These are phyloP conservation scores for Alviniconcha strummeri DNA, from an alignment of 2,888 invertebrate genomes.

Conservation along the genomic window DNA sequence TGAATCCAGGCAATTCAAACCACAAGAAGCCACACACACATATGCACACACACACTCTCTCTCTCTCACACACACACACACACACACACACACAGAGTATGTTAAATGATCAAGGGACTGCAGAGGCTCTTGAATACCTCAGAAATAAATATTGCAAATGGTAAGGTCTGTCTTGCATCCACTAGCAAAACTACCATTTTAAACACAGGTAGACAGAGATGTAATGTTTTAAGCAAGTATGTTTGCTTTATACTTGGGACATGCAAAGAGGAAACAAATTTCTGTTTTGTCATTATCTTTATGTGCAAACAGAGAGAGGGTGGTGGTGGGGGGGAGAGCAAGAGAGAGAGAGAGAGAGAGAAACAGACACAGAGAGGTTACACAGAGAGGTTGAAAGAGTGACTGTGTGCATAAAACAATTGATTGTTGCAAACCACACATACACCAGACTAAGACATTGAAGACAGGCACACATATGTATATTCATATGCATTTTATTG, in stretches of 20 bases:
- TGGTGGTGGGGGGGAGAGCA: no score
- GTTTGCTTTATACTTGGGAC: neutral
- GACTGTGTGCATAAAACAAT: no score
- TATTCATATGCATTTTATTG: neutral
- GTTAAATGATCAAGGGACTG: no score
- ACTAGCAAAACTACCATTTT: no score
- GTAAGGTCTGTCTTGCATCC: no score
- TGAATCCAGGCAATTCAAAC: neutral
- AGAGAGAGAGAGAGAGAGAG: neutral
- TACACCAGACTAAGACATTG: neutral
- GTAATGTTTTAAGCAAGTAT: no score
- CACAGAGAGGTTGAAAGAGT: neutral
- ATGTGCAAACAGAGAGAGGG: neutral
- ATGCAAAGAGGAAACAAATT: neutral
- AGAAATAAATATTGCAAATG: no score
- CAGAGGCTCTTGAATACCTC: no score
- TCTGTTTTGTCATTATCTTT: neutral
- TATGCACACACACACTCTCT: neutral
- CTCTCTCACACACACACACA: constrained; percentile 4
- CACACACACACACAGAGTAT: neutral
- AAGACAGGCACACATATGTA: neutral
- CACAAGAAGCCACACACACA: neutral
- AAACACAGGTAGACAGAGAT: no score
- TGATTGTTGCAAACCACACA: neutral
- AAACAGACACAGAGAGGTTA: neutral